Conservation (phyloP, 2,113 vertebrate species). For the Gymnobelideus leadbeateri region DNA sequence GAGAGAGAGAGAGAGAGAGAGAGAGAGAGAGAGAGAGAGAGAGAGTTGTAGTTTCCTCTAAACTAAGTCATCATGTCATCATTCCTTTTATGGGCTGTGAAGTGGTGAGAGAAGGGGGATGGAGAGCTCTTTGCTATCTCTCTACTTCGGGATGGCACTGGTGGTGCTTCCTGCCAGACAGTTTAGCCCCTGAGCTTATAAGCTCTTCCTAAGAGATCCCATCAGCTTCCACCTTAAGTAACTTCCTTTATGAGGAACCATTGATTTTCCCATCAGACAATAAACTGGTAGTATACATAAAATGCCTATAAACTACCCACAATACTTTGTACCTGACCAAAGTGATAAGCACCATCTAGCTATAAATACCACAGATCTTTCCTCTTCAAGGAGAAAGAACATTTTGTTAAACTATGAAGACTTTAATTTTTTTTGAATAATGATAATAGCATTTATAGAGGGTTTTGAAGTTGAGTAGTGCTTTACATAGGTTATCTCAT, state of each 20-base stretch:
- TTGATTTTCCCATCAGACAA: slow-evolving; percentile 13
- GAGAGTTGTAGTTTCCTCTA: neutral
- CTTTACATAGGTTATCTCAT: neutral
- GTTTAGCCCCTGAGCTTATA: neutral
- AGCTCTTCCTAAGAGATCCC: neutral
- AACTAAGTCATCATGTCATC: too few relatives aligned
- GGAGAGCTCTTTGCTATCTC: neutral
- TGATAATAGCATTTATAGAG: neutral
- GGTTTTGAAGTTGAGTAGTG: neutral
- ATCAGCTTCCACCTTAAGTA: slow-evolving; percentile 32
- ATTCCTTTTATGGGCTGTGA: neutral
- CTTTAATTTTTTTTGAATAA: neutral
- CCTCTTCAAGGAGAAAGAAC: slow-evolving; percentile 31
- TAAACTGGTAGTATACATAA: slow-evolving; percentile 14
- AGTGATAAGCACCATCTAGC: slow-evolving; percentile 13
- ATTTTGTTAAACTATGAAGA: neutral
- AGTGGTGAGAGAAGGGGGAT: slow-evolving; percentile 21
- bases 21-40: too few relatives aligned
- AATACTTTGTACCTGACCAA: slow-evolving; percentile 21
- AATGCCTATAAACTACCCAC: slow-evolving; percentile 37
- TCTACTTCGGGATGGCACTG: neutral
- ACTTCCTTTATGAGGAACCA: slow-evolving; percentile 20
- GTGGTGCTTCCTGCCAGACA: neutral
- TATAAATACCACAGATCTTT: slow-evolving; percentile 37
- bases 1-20: too few relatives aligned